Base-by-base conservation (phyloP, 2,797 vertebrate species). In the Anniella stebbinsi region DNA sequence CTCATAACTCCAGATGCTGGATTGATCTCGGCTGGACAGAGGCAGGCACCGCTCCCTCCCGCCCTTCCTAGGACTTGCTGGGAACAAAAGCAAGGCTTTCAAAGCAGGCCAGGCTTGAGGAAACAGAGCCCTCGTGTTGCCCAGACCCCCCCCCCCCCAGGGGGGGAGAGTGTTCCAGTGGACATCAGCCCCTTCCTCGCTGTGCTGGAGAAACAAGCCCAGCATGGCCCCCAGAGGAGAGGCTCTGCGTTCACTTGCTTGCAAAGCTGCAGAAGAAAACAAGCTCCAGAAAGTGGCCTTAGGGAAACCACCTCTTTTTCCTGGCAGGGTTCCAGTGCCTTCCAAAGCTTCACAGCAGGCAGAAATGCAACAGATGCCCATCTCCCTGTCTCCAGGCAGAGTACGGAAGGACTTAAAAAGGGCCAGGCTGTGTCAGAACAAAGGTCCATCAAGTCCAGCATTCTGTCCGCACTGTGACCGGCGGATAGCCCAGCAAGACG, bases 161-260 rank as follows among this genome's bases (percentile, higher is more conserved):
- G 45, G 17, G 13, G 1, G 15, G 51, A 12, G 51, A 12, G 4
- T 54, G 51, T 67, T 51, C 70, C 0, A 1, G 67, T 57, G 3
- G 1, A 0, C 0, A 23, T 41, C 41, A 0, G 0, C 2, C 80
- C 23, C 1, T 3, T 60, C 38, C 69, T 87, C 1, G 8, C 63
- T 75, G 17, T 81, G 23, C 11, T 0, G 0, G 17, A 25, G 36
- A 86, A 18, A 48, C 2, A 7, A 54, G 51, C 41, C 12, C n/a
- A 6, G 1, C 45, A 5, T 10, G 0, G 21, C 21, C 83, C 33
- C 12, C 33, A 7, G 18, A 33, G 48, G 0, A 30, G 36, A 72
- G 72, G 25, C 54, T 54, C 51, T 54, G 21, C 5, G 30, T 23
- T 25, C 36, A 0, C 0, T 0, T 7, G n/a, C 41, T 17, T 70